These are phyloP conservation scores for Propithecus perrieri DNA, from an alignment of 2,797 vertebrate genomes.

Conservation along the genomic window DNA sequence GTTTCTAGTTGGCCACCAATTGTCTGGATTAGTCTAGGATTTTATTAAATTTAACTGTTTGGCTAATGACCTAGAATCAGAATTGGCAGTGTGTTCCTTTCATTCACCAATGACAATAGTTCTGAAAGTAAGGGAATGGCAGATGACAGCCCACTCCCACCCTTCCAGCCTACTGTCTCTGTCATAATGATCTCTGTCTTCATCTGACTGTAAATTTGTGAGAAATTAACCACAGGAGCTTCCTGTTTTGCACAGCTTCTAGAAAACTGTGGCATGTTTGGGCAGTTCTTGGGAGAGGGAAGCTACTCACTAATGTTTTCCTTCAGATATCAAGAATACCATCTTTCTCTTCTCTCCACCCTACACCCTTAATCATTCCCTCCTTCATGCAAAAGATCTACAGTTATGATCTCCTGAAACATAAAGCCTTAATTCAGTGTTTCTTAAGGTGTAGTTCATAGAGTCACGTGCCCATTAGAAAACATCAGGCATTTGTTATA, in stretches of 20 bases:
- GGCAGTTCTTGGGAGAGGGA: not conserved
- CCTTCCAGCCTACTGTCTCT: constrained; percentile 15
- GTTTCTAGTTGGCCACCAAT: constrained; percentile 58
- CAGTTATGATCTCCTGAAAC: not conserved
- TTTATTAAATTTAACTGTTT: constrained; percentile 65
- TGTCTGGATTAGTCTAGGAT: constrained; percentile 47
- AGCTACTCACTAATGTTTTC: not conserved
- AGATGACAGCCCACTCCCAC: not conserved
- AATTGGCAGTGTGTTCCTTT: constrained; percentile 40
- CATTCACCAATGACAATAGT: constrained; percentile 26
- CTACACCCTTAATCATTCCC: not conserved
- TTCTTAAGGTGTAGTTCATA: not conserved
- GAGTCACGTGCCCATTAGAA: not conserved
- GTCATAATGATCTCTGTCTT: constrained; percentile 33
- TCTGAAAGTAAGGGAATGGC: not conserved
- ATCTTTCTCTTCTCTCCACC: not conserved
- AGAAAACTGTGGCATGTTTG: not conserved
- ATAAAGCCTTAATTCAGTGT: not conserved
- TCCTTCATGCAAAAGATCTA: not conserved
- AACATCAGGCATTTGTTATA: not conserved
- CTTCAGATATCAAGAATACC: not conserved
- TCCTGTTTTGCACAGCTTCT: constrained; percentile 3
- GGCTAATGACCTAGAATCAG: constrained; percentile 6
- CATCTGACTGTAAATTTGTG: not conserved
- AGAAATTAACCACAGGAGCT: constrained; percentile 5